Conservation (phyloP, 2,888 invertebrate genomes). For the Ormia ochracea region DNA sequence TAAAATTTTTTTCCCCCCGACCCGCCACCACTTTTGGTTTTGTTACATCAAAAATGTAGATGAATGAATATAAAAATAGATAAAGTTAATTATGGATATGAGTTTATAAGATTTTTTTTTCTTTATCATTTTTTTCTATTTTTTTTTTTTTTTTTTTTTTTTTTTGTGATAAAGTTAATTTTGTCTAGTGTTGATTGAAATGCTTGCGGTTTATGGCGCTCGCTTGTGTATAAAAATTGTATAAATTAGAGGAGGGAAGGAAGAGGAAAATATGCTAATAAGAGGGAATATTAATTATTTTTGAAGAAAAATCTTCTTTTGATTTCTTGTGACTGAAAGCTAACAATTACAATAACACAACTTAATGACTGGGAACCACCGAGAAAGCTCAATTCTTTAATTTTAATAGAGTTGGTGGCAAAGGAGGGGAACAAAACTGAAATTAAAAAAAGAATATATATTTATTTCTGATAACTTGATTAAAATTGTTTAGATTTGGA, state of each 20-base stretch:
- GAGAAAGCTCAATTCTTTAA: neutral
- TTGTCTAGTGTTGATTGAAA: constrained; percentile 46
- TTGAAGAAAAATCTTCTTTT: neutral
- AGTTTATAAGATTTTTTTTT: constrained; percentile 31
- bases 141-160: neutral
- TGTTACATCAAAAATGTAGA: constrained; percentile 33
- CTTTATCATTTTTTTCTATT: neutral
- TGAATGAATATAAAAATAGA: constrained; percentile 33
- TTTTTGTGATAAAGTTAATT: constrained; percentile 44
- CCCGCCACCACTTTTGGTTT: neutral
- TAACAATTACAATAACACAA: neutral
- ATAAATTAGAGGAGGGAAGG: neutral
- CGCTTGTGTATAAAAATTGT: neutral
- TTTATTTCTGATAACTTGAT: no score
- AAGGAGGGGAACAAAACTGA: neutral
- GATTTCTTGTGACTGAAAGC: neutral
- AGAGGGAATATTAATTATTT: constrained; percentile 30
- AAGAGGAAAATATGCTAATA: constrained; percentile 35
- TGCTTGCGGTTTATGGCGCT: constrained; percentile 53
- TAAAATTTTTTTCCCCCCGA: neutral
- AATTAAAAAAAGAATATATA: no score
- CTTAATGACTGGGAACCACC: neutral
- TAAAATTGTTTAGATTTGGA: no score
- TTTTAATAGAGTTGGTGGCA: neutral
- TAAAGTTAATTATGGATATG: constrained; percentile 60